Conservation (phyloP, 2,797 vertebrate species). For the Fratercula arctica region DNA sequence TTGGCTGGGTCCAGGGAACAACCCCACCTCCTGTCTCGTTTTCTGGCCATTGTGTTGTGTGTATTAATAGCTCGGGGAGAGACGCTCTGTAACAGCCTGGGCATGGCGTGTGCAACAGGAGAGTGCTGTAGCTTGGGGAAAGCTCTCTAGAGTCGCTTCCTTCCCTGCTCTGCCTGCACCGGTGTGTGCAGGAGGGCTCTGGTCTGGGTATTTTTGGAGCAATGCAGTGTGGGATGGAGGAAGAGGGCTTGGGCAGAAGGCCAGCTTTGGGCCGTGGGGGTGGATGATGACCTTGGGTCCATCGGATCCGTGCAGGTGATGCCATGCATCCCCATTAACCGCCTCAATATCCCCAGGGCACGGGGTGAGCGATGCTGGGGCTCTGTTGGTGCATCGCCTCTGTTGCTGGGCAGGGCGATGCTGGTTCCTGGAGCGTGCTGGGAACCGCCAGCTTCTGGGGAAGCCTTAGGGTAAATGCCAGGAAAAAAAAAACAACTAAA, state of each 20-base stretch:
- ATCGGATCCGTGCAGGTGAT: accelerated
- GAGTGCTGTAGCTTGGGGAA: background rate
- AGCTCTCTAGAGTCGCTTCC: background rate
- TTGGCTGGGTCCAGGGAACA: background rate
- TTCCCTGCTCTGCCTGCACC: background rate
- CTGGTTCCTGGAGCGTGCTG: constrained; percentile 7
- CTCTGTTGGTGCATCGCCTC: background rate
- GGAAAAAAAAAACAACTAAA: background rate
- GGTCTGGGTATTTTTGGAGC: background rate
- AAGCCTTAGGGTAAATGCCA: constrained; percentile 28
- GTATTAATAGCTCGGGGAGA: background rate
- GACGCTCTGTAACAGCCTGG: background rate
- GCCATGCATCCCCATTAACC: accelerated
- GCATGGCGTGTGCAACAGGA: background rate
- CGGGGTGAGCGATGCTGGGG: background rate
- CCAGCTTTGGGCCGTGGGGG: background rate
- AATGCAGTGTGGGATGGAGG: background rate
- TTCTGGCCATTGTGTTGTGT: background rate
- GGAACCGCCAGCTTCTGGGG: background rate
- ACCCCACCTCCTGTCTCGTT: background rate
- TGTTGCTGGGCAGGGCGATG: background rate
- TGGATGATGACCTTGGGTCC: background rate
- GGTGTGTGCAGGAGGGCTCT: background rate
- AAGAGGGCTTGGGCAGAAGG: background rate
- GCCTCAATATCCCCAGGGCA: background rate